Evolutionary conservation across 2,797 vertebrate species (phyloP).

Genomic region (Falco novaeseelandiae): DNA sequence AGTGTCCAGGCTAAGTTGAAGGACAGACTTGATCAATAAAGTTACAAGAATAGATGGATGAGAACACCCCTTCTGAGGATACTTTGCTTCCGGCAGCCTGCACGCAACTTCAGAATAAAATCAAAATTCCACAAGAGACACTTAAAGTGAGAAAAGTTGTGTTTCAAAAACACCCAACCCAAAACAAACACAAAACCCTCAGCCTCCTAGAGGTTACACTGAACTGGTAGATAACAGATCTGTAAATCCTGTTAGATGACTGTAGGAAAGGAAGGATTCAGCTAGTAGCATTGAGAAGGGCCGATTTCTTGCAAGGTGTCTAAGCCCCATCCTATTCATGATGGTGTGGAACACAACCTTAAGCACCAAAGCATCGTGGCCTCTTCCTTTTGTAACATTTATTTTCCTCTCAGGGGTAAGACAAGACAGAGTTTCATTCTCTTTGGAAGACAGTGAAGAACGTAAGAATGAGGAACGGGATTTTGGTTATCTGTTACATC

Average conservation of each 20-base stretch:
- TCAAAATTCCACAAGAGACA: not conserved
- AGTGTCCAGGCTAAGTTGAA: not conserved
- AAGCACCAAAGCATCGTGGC: not conserved
- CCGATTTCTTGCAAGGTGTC: not conserved
- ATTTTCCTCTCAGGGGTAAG: not conserved
- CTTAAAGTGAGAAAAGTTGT: not conserved
- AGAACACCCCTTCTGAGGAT: not conserved
- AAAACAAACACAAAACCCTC: not conserved
- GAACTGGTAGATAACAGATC: not conserved
- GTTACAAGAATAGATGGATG: conserved; percentile 4
- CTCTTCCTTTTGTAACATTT: not conserved
- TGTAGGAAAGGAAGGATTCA: not conserved
- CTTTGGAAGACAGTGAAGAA: not conserved
- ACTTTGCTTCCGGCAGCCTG: not conserved
- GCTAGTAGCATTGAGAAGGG: not conserved
- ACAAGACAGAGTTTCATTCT: not conserved
- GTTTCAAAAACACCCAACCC: not conserved
- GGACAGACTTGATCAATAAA: not conserved
- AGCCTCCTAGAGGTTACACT: not conserved
- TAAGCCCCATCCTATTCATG: not conserved
- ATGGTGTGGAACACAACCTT: not conserved
- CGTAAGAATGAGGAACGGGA: not conserved
- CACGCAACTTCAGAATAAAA: not conserved
- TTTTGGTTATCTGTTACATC: not conserved
- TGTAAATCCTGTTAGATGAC: not conserved